phyloP scores from a whole-genome alignment of 2,888 invertebrate species.

The Pristionchus mayeri region DNA sequence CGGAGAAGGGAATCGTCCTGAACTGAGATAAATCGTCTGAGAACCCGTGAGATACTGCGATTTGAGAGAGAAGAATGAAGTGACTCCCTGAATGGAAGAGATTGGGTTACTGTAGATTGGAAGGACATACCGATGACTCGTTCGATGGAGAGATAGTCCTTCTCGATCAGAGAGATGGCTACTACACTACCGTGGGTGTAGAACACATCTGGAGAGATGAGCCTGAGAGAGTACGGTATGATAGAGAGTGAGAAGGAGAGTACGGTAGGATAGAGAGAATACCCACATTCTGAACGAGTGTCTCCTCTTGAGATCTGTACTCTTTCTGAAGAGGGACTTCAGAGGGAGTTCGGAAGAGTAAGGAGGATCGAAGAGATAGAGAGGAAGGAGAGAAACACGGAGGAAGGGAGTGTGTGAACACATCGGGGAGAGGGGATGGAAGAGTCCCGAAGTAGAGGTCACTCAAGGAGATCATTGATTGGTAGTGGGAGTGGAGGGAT shows the following conservation, averaged over 20 bases:
- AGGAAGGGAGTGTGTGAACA: not conserved
- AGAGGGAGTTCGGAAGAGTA: slow-evolving; percentile 24
- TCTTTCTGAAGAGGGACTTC: slow-evolving; percentile 22
- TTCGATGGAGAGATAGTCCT: slow-evolving; percentile 48
- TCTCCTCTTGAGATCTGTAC: slow-evolving; percentile 23
- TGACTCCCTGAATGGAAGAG: not conserved
- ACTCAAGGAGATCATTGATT: not conserved
- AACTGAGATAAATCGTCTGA: slow-evolving; percentile 20
- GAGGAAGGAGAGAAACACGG: slow-evolving; percentile 46
- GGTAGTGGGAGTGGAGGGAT: not conserved
- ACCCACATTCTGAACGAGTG: slow-evolving; percentile 46
- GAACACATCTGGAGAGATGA: slow-evolving; percentile 21
- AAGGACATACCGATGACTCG: slow-evolving; percentile 13
- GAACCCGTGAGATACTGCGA: slow-evolving; percentile 14
- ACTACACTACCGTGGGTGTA: slow-evolving; percentile 46
- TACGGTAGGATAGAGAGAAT: not conserved
- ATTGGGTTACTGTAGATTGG: not conserved
- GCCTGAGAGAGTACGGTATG: not conserved
- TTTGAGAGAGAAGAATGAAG: slow-evolving; percentile 24
- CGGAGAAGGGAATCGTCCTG: not conserved
- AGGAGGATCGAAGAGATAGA: slow-evolving; percentile 32
- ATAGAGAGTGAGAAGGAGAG: not conserved
- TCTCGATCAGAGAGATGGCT: slow-evolving; percentile 26
- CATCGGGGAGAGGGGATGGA: slow-evolving; percentile 1
- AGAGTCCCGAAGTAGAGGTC: slow-evolving; percentile 4